Percentiles rank a stretch among this genome's conserved stretches.
phyloP scores from a whole-genome alignment of 2,113 vertebrate species.

The Thalassarche chlororhynchos region DNA sequence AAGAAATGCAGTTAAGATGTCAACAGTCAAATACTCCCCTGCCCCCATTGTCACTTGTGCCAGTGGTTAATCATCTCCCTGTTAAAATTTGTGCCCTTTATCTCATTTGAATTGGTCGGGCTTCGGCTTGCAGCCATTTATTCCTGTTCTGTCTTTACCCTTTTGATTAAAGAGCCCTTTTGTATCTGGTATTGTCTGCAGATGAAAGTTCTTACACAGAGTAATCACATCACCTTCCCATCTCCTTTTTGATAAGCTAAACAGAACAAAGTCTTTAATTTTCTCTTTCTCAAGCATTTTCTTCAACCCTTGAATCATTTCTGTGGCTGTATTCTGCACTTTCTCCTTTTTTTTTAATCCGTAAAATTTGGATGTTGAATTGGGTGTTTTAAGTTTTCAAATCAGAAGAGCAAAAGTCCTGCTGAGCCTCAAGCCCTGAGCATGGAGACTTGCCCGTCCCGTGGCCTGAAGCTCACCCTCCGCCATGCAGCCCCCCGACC shows the following conservation, averaged over 20 bases:
- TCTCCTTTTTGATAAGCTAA: not conserved
- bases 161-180: constrained; percentile 17
- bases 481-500: accelerated
- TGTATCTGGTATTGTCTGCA: not conserved
- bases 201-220: not conserved
- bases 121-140: not conserved
- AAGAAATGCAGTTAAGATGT: not conserved
- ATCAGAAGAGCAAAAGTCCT: not conserved
- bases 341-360: not conserved
- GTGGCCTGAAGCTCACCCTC: not conserved
- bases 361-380: not conserved
- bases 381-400: not conserved
- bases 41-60: not conserved
- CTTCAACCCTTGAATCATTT: not conserved
- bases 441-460: not conserved
- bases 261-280: not conserved
- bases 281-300: not conserved
- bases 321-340: not conserved
- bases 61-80: not conserved
- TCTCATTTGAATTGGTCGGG: not conserved
- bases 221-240: not conserved
- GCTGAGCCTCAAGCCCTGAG: not conserved
- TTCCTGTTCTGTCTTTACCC: not conserved
- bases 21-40: not conserved
- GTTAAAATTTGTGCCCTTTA: not conserved